Evolutionary conservation across 2,888 invertebrate genomes (phyloP).

Genomic region (Osmoderma eremita): DNA sequence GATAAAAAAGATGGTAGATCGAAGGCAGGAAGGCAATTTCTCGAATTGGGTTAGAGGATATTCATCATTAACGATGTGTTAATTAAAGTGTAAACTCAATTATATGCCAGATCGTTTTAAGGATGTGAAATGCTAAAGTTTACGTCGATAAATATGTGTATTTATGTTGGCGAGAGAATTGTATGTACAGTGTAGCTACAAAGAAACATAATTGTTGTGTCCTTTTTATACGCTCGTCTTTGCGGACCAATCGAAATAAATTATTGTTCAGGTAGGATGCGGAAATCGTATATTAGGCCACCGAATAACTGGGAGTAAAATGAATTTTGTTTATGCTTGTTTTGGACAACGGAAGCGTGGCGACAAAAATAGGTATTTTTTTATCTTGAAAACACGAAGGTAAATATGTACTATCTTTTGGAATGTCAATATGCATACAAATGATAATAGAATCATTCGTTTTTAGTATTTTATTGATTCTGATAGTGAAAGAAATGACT

Average conservation of each 20-base stretch:
- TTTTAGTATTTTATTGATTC: no score
- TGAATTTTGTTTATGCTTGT: no score
- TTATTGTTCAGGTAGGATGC: background rate
- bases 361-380: no score
- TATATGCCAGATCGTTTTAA: conserved; percentile 10
- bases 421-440: no score
- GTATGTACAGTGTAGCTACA: no score
- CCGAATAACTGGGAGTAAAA: no score
- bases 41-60: conserved; percentile 36
- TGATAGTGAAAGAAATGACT: no score
- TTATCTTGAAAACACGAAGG: background rate
- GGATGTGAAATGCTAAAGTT: conserved; percentile 36
- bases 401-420: no score
- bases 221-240: no score
- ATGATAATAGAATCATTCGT: no score
- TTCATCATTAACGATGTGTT: conserved; percentile 17
- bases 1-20: conserved; percentile 9
- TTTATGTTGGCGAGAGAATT: conserved; percentile 1
- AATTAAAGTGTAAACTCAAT: conserved; percentile 21
- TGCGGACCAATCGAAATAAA: background rate
- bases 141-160: background rate
- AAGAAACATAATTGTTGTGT: no score
- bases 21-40: conserved; percentile 29
- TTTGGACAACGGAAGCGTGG: no score
- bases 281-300: background rate